Evolutionary conservation across 1,140 invertebrate genomes (phyloP).

Genomic region (Drosophila sp.): DNA sequence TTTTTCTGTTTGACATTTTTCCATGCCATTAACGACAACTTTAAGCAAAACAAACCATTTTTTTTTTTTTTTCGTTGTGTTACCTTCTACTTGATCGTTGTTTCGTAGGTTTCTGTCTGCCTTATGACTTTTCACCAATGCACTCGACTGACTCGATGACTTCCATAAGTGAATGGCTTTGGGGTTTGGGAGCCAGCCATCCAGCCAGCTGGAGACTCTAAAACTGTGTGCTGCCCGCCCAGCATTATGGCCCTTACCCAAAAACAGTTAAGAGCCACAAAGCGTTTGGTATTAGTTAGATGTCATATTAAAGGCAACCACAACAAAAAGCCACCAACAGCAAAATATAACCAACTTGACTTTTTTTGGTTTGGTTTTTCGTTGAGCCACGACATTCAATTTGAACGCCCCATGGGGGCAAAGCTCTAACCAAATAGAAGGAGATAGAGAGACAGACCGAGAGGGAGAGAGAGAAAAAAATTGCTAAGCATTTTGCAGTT

Average conservation of each 20-base stretch:
- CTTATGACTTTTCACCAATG: slow-evolving; percentile 78
- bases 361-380: slow-evolving; percentile 32
- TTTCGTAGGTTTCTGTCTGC: slow-evolving; percentile 35
- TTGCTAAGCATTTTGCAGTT: slow-evolving; percentile 44
- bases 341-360: slow-evolving; percentile 56
- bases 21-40: slow-evolving; percentile 72
- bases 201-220: not conserved
- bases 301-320: slow-evolving; percentile 70
- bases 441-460: slow-evolving; percentile 33
- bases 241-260: slow-evolving; percentile 46
- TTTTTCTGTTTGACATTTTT: slow-evolving; percentile 69
- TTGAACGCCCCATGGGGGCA: slow-evolving; percentile 58
- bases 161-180: slow-evolving; percentile 67
- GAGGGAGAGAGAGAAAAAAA: slow-evolving; percentile 11
- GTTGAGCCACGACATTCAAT: slow-evolving; percentile 70
- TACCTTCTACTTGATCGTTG: slow-evolving; percentile 30
- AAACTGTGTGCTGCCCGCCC: slow-evolving; percentile 43
- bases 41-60: slow-evolving; percentile 57
- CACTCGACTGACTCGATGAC: slow-evolving; percentile 60
- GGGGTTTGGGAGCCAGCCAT: not conserved
- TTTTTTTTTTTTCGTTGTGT: slow-evolving; percentile 34
- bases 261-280: slow-evolving; percentile 10
- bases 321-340: slow-evolving; percentile 23
- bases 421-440: slow-evolving; percentile 3
- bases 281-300: slow-evolving; percentile 67